These are phyloP conservation scores for Cepaea nemoralis DNA, from an alignment of 1,140 invertebrate genomes.

Conservation along the genomic window DNA sequence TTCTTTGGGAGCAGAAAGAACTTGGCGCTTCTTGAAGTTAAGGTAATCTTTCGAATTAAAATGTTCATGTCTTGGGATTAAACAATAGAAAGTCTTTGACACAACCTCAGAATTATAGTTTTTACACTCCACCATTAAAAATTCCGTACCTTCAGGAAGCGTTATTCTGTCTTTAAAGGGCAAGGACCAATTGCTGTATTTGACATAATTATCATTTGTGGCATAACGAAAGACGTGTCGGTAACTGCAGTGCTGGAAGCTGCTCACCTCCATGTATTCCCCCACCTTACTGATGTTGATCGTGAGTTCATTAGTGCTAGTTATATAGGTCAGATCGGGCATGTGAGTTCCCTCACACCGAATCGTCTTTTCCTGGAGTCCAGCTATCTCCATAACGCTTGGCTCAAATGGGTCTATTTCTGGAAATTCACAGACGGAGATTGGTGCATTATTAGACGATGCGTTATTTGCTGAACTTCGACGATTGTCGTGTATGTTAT, in stretches of 20 bases:
- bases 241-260: not conserved
- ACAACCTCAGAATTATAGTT: not conserved
- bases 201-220: not conserved
- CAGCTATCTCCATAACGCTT: not conserved
- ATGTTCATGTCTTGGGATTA: not conserved
- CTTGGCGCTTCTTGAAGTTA: not conserved
- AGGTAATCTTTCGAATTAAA: not conserved
- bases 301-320: too few species aligned
- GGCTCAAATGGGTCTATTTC: too few species aligned
- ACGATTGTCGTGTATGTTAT: too few species aligned
- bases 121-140: constrained; percentile 10
- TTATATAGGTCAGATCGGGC: constrained; percentile 15
- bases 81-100: not conserved
- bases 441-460: too few species aligned
- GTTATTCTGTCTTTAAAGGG: not conserved
- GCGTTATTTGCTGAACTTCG: too few species aligned
- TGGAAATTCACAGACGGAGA: not conserved
- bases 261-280: not conserved
- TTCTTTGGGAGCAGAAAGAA: not conserved
- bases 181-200: not conserved
- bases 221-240: not conserved
- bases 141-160: not conserved
- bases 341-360: not conserved
- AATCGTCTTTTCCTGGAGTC: not conserved
- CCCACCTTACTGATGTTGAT: not conserved